A percentile compares a stretch with the other conserved stretches of the same genome.
Conservation (phyloP, 2,797 vertebrate genomes). For the Muraenolepis orangiensis region DNA sequence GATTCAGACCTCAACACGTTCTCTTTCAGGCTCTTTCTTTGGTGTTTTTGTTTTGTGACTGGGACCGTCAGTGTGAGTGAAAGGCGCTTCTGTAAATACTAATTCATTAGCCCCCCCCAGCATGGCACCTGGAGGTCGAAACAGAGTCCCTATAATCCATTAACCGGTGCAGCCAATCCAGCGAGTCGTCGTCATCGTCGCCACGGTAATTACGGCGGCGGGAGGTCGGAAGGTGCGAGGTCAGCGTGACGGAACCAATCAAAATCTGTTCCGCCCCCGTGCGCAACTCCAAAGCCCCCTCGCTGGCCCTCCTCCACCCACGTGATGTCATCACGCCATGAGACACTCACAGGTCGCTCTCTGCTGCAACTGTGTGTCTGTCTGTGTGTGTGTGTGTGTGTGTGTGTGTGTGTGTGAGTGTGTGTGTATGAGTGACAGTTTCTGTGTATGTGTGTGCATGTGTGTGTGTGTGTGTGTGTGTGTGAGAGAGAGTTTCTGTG, state of each 20-base stretch:
- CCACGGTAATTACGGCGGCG: constrained; percentile 4
- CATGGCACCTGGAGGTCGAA: neutral
- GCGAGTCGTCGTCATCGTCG: neutral
- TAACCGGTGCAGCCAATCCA: neutral
- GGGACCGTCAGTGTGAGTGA: neutral
- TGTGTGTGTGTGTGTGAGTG: neutral
- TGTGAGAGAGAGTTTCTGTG: neutral
- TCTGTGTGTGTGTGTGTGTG: neutral
- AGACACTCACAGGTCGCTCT: constrained; percentile 45
- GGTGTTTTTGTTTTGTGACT: neutral
- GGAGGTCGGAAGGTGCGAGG: constrained; percentile 42
- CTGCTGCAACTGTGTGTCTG: neutral
- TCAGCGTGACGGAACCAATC: constrained; percentile 53
- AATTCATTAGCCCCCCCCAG: neutral
- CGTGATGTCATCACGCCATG: constrained; percentile 48
- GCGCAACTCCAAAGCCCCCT: constrained; percentile 34
- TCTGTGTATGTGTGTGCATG: neutral
- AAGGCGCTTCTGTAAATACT: neutral
- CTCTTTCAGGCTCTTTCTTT: neutral
- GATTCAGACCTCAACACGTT: neutral
- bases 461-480: neutral
- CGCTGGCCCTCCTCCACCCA: constrained; percentile 20
- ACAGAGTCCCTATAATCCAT: neutral
- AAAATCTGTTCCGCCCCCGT: constrained; percentile 53
- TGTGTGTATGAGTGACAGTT: neutral